phyloP scores from a whole-genome alignment of 2,888 invertebrate species.

The Trachelus stipa region DNA sequence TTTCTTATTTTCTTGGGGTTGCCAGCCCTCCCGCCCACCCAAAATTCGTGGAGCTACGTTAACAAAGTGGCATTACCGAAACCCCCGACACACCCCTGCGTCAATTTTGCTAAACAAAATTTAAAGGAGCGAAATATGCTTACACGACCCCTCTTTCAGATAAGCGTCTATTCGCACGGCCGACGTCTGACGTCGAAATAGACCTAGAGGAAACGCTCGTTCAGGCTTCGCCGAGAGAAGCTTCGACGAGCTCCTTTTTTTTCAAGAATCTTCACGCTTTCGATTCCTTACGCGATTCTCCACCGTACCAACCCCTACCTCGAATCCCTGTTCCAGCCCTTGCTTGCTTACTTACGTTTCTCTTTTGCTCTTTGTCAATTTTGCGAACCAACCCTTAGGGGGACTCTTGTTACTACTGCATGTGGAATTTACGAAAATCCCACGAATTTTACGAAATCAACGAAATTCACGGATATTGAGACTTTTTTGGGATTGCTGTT shows the following conservation, averaged over 20 bases:
- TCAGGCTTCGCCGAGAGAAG: neutral
- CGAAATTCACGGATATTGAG: neutral
- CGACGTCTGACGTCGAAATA: neutral
- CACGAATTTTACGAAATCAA: neutral
- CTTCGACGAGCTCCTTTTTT: neutral
- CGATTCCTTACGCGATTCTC: neutral
- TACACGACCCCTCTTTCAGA: neutral
- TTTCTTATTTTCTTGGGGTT: slow-evolving; percentile 17
- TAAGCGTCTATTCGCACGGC: neutral
- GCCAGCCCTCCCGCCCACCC: neutral
- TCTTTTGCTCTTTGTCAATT: neutral
- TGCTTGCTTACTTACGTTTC: neutral
- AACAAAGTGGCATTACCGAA: slow-evolving; percentile 24
- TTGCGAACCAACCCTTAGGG: neutral
- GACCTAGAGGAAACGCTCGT: neutral
- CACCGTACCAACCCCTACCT: neutral
- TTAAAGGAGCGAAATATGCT: slow-evolving; percentile 23
- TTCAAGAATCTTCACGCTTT: neutral
- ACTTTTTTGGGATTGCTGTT: neutral
- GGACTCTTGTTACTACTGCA: neutral
- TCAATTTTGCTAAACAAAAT: slow-evolving; percentile 23
- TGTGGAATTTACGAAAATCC: neutral
- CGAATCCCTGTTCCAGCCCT: too few relatives aligned
- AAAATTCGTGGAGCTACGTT: slow-evolving; percentile 12
- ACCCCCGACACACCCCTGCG: slow-evolving; percentile 4